Percentiles rank a stretch among this genome's conserved stretches.
phyloP scores from a whole-genome alignment of 2,888 invertebrate species.

The Hydrotaea cyrtoneurina region DNA sequence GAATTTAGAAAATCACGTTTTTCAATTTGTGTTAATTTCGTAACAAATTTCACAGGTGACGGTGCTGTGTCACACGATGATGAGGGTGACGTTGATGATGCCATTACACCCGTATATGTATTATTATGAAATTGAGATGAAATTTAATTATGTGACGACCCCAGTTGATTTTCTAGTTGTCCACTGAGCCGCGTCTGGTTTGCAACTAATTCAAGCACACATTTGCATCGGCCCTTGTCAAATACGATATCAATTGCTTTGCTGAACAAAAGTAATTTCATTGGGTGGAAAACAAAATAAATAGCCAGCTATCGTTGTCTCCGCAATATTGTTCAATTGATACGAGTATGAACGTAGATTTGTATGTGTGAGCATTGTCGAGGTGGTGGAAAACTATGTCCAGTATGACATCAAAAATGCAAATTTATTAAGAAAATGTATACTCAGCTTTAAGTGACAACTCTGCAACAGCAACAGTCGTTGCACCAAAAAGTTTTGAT shows the following conservation, averaged over 20 bases:
- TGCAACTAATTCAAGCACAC: conserved; percentile 9
- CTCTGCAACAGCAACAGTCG: too few relatives aligned
- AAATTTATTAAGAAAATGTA: conserved; percentile 17
- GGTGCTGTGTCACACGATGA: too few relatives aligned
- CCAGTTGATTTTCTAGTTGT: not conserved
- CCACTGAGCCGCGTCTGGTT: conserved; percentile 19
- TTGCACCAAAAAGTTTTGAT: too few relatives aligned
- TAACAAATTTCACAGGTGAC: conserved; percentile 46
- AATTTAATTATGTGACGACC: not conserved
- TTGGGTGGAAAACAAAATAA: not conserved
- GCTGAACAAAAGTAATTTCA: conserved; percentile 21
- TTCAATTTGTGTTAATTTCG: conserved; percentile 70
- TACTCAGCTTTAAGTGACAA: not conserved
- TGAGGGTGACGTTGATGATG: not conserved
- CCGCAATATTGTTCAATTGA: conserved; percentile 4
- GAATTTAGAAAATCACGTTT: conserved; percentile 80
- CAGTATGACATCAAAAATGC: conserved; percentile 20
- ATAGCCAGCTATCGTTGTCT: not conserved
- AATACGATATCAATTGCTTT: conserved; percentile 27
- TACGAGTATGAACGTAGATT: not conserved
- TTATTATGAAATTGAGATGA: conserved; percentile 2
- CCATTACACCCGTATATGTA: not conserved
- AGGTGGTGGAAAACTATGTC: conserved; percentile 1
- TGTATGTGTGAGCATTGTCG: not conserved
- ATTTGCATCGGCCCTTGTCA: not conserved